A percentile compares a stretch with the other conserved stretches of the same genome.
Conservation (phyloP, 23 tunicate species). For the Botrylloides violaceus region DNA sequence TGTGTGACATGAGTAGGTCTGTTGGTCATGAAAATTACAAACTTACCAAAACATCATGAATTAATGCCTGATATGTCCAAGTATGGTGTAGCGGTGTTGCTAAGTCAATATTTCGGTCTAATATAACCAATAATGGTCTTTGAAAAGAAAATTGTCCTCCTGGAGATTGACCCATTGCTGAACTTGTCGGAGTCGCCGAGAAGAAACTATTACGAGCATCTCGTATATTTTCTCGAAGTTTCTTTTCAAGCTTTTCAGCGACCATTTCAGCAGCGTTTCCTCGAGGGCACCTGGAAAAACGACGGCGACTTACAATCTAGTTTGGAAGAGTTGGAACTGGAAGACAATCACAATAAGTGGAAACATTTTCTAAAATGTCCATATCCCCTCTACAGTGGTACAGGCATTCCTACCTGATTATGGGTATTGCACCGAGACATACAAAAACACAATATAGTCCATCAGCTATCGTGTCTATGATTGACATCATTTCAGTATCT, state of each 20-base stretch:
- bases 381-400: too few species aligned
- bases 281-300: constrained; percentile 42
- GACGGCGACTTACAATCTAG: too few species aligned
- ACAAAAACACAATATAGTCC: constrained; percentile 93
- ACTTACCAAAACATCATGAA: constrained; percentile 60
- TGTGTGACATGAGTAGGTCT: background rate
- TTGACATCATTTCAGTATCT: constrained; percentile 75
- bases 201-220: constrained; percentile 95
- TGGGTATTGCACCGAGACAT: constrained; percentile 72
- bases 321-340: too few species aligned
- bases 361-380: too few species aligned
- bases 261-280: constrained; percentile 97
- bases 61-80: constrained; percentile 88
- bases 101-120: constrained; percentile 82
- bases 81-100: constrained; percentile 96
- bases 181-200: constrained; percentile 32
- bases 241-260: constrained; percentile 80
- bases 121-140: constrained; percentile 70
- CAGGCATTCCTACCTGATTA: constrained; percentile 50
- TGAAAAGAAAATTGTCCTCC: constrained; percentile 72
- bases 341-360: too few species aligned
- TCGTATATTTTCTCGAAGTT: constrained; percentile 69
- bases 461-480: constrained; percentile 68
- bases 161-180: constrained; percentile 26
- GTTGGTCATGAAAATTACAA: background rate